Percentiles rank a stretch among this genome's conserved stretches.
Conservation (phyloP, 2,888 invertebrate genomes). For the Apotomis turbidana region DNA sequence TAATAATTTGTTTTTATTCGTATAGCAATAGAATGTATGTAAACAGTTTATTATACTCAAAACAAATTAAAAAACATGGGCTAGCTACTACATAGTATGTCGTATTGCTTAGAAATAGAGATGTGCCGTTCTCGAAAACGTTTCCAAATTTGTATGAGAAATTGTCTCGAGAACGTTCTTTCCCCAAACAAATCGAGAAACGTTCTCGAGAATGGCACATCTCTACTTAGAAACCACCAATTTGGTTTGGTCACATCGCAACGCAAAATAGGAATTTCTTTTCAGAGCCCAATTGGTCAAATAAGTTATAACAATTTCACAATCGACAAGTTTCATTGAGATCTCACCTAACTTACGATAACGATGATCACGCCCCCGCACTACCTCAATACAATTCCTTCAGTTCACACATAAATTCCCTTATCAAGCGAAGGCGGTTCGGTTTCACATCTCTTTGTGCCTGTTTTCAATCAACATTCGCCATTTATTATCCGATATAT, state of each 20-base stretch:
- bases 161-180: no score
- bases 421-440: conserved; percentile 38
- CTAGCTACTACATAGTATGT: not conserved
- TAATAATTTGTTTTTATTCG: no score
- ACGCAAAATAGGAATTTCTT: not conserved
- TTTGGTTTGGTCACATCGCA: not conserved
- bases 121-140: no score
- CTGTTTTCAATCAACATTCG: conserved; percentile 68
- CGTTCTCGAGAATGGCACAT: no score
- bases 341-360: conserved; percentile 17
- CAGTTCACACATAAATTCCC: conserved; percentile 37
- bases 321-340: conserved; percentile 36
- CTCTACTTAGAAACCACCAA: not conserved
- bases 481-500: conserved; percentile 79
- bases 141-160: no score
- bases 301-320: conserved; percentile 32
- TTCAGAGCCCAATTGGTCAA: not conserved
- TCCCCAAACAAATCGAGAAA: no score
- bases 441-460: conserved; percentile 48
- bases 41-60: no score
- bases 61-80: no score
- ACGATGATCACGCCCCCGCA: conserved; percentile 30
- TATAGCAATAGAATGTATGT: no score
- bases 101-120: no score
- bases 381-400: conserved; percentile 6